Base-by-base conservation (phyloP, 2,113 vertebrate genomes). In the Garra rufa region DNA sequence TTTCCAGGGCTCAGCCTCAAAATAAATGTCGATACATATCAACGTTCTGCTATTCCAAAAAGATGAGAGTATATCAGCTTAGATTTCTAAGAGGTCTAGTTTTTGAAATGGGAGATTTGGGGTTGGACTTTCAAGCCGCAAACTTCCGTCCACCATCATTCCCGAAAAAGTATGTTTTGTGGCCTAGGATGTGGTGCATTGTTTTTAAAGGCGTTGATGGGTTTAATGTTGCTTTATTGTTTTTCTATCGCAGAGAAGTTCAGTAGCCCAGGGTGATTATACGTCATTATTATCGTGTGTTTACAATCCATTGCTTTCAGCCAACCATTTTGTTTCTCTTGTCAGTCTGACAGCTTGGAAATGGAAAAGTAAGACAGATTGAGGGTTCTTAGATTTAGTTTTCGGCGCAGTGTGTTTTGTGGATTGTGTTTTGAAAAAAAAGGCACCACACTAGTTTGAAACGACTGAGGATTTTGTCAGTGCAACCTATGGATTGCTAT, bases 401-500 rank as follows among this genome's bases (percentile, higher is more conserved):
- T 85, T 80, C 89, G 88, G 87, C 88, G 59, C 26, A 57, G 83
- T 89, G 89, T 88, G 84, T 88, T 88, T 86, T 44, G 88, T 88
- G 81, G 84, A 90, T 89, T 89, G 82, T 88, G 90, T 93, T 90
- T 81, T 28, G 21, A 19, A 34, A 67, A 41, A 85, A 57, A 88
- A 84, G 89, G 89, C 89, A 89, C 82, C 92, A 91, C 91, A 93
- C 84, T 80, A 89, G 83, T 65, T 81, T 70, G 63, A 88, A 87
- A 92, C 89, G 86, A 88, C 87, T 89, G 87, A 88, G 81, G 88
- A 74, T 87, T 87, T 83, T 86, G 81, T 86, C 78, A 85, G 87
- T 92, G 94, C 94, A 95, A 93, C 94, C 95, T 95, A 94, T 95
- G 94, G 95, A 95, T 95, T 94, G 94, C 95, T 88, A 84, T 76